Evolutionary conservation across 2,888 invertebrate genomes (phyloP).

Genomic region (Andrena minutula): DNA sequence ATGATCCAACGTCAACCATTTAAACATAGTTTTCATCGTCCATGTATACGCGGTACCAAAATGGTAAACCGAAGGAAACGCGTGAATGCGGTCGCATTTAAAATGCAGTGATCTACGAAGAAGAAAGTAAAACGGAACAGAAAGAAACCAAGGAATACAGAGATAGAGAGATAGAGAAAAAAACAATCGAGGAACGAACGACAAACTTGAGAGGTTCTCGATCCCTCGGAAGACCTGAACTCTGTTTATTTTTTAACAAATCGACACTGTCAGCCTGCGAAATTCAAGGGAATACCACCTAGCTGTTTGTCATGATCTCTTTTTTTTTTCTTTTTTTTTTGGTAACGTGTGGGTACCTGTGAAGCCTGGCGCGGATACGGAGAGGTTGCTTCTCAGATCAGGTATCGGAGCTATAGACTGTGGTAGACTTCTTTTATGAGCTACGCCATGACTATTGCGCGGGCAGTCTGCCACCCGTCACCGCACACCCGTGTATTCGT

Average conservation of each 20-base stretch:
- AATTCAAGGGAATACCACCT: conserved; percentile 74
- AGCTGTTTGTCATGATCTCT: conserved; percentile 67
- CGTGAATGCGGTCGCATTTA: conserved; percentile 58
- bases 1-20: neutral
- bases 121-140: neutral
- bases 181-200: conserved; percentile 42
- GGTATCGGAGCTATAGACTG: conserved; percentile 94
- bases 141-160: neutral
- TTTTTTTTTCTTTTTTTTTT: conserved; percentile 37
- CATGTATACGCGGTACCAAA: conserved; percentile 8
- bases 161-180: neutral
- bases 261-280: conserved; percentile 55
- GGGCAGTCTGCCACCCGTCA: conserved; percentile 86
- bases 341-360: conserved; percentile 86
- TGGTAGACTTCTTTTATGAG: conserved; percentile 93
- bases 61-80: neutral
- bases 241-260: conserved; percentile 1
- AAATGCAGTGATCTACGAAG: conserved; percentile 51
- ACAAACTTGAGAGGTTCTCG: conserved; percentile 49
- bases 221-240: conserved; percentile 41
- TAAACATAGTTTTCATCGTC: neutral
- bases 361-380: conserved; percentile 85
- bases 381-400: conserved; percentile 91
- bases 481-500: conserved; percentile 80
- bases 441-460: conserved; percentile 94